Base-by-base conservation (phyloP, 2,797 vertebrate species). In the Chelidonichthys spinosus region DNA sequence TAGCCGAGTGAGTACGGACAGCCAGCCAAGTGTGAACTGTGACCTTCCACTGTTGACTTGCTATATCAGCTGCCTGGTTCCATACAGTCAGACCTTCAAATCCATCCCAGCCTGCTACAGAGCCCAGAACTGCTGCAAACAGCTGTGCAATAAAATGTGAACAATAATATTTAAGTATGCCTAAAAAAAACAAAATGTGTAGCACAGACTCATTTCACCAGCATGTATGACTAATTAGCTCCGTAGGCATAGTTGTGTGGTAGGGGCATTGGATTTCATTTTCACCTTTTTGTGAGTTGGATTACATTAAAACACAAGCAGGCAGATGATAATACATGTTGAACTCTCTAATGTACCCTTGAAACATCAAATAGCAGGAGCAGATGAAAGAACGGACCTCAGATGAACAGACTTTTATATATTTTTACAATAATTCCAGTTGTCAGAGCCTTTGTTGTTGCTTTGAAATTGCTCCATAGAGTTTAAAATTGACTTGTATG, bases 11-110 rank as follows among this genome's bases (percentile, higher is more conserved):
- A 85, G 78, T 46, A 76, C 33, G 7, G 68, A 62, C 59, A 63
- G 61, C 42, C 74, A 64, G 74, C 76, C 70, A 81, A 79, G 79
- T 83, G 90, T 89, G 78, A 88, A 67, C 87, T 69, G 60, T 77
- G 79, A 32, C 64, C 74, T 64, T 47, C 76, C 82, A 75, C 83
- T 50, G 60, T 69, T 62, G 75, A 74, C 74, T 72, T 33, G 76
- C 7, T 58, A 81, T 85, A 81, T 85, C 82, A 59, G 81, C 75
- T 73, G 56, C 62, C 67, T 59, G 61, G 69, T 70, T 37, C 44
- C 72, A 50, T 50, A n/a, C 53, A 68, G 33, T 42, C 74, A 62
- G 59, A 69, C 50, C 18, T 54, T n/a, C 10, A 37, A 42, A 49
- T 61, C 55, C 39, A 10, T 37, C 56, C 25, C 14, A 14, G 65